Conservation (phyloP, 2,888 invertebrate species). For the Strigamia crassipes region DNA sequence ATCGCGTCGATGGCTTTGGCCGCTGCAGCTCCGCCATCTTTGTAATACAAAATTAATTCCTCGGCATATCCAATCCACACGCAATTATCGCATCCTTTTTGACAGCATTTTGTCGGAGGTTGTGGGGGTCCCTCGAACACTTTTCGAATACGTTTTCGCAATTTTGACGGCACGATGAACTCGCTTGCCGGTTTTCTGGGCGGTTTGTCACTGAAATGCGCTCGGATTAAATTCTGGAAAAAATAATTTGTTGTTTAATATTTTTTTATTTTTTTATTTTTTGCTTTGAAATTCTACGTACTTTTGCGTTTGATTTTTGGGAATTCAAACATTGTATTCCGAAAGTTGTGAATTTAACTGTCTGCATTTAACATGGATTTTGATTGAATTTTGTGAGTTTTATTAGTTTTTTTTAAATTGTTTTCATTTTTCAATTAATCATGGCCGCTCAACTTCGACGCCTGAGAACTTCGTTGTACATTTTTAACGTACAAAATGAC, state of each 20-base stretch:
- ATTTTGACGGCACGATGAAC: background rate
- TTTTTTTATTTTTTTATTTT: background rate
- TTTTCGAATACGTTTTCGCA: background rate
- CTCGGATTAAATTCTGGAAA: background rate
- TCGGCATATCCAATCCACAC: constrained; percentile 92
- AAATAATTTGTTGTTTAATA: background rate
- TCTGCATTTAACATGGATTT: background rate
- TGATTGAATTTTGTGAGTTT: background rate
- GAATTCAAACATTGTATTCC: background rate
- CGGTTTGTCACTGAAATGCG: background rate
- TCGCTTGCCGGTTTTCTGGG: background rate
- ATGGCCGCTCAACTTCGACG: too few relatives aligned
- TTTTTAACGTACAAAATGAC: too few relatives aligned
- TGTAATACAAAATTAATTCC: constrained; percentile 64
- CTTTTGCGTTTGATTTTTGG: background rate
- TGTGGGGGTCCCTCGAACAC: constrained; percentile 53
- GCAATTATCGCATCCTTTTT: constrained; percentile 77
- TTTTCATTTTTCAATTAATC: too few relatives aligned
- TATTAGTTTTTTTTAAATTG: too few relatives aligned
- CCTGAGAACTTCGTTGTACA: too few relatives aligned
- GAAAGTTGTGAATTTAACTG: background rate
- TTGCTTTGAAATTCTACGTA: background rate
- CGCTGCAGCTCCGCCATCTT: constrained; percentile 71
- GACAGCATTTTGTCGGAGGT: constrained; percentile 57
- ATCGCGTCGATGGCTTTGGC: constrained; percentile 75